These are phyloP conservation scores for Stichodactyla helianthus DNA, from an alignment of 64 coral and sea anemone species.

Conservation along the genomic window DNA sequence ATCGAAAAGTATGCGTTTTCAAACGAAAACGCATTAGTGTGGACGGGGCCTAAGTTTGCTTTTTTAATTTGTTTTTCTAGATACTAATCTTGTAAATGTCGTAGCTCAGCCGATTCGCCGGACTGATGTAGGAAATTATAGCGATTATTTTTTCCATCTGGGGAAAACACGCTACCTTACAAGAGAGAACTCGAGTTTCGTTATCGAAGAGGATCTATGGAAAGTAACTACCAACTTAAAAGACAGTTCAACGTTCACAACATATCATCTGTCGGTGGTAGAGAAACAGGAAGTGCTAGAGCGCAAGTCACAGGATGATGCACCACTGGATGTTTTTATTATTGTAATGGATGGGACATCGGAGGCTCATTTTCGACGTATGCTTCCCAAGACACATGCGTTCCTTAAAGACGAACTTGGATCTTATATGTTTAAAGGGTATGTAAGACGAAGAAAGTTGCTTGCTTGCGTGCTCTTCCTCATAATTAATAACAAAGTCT, in stretches of 20 bases:
- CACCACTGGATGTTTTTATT: conserved; percentile 49
- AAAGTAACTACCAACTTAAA: conserved; percentile 37
- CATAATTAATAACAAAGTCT: too few relatives aligned
- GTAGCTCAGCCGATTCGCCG: not conserved
- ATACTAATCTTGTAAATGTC: not conserved
- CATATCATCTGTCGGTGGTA: conserved; percentile 28
- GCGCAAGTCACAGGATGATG: not conserved
- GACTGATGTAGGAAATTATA: not conserved
- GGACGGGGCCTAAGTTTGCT: too few relatives aligned
- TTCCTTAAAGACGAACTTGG: conserved; percentile 59
- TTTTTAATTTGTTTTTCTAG: not conserved
- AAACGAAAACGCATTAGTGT: too few relatives aligned
- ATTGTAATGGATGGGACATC: conserved; percentile 60
- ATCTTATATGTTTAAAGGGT: conserved; percentile 50
- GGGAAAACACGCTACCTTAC: not conserved
- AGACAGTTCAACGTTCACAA: not conserved
- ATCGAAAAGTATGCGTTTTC: too few relatives aligned
- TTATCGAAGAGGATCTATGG: conserved; percentile 40
- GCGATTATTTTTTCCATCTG: not conserved
- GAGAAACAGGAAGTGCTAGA: conserved; percentile 41
- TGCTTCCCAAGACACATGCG: conserved; percentile 43
- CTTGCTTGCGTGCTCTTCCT: too few relatives aligned
- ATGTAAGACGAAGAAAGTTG: not conserved
- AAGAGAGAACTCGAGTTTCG: not conserved
- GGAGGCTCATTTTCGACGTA: conserved; percentile 58